These are phyloP conservation scores for Acyrthosiphon pisum DNA, from an alignment of 1,140 invertebrate genomes.

Conservation along the genomic window DNA sequence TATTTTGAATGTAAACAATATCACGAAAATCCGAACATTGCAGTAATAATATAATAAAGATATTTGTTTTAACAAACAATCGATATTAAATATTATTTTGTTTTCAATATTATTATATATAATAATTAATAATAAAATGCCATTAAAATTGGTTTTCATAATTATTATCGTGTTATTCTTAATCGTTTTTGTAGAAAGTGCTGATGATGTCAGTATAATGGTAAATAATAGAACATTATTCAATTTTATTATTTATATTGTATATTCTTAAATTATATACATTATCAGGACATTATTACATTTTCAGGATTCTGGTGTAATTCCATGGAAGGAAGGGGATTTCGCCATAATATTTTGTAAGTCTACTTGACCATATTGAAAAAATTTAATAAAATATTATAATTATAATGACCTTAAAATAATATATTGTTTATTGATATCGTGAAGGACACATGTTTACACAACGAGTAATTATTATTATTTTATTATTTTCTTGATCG, in stretches of 20 bases:
- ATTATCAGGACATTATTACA: no score
- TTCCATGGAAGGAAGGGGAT: conserved; percentile 26
- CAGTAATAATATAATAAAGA: background rate
- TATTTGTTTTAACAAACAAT: background rate
- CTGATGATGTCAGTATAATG: background rate
- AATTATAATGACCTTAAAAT: conserved; percentile 5
- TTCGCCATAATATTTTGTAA: conserved; percentile 35
- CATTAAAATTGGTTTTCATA: background rate
- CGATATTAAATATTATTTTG: background rate
- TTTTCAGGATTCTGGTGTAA: conserved; percentile 15
- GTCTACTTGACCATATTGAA: background rate
- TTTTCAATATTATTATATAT: background rate
- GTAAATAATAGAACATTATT: conserved; percentile 8
- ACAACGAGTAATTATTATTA: background rate
- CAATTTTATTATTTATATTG: background rate
- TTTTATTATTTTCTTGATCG: background rate
- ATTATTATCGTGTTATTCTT: background rate
- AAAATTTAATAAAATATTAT: background rate
- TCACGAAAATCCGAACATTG: background rate
- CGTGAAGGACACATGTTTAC: background rate
- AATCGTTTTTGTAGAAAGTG: background rate
- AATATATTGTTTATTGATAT: conserved; percentile 6
- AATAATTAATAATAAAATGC: background rate
- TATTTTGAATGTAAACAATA: background rate
- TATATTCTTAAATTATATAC: background rate